phyloP scores from a whole-genome alignment of 2,797 vertebrate species.

The Acrossocheilus fasciatus region DNA sequence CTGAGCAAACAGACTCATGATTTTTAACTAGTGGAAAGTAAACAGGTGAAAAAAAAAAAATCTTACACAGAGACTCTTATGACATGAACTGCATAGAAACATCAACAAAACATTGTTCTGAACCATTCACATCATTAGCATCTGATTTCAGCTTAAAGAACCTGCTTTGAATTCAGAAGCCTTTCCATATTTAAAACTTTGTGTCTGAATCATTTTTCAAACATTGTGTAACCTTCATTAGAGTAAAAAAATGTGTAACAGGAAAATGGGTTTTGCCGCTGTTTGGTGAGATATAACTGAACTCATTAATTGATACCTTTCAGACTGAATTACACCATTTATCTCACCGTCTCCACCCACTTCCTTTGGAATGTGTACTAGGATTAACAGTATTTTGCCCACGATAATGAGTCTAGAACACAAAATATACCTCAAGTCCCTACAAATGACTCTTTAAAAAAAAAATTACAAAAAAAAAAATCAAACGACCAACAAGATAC shows the following conservation, averaged over 20 bases:
- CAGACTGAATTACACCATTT: slow-evolving; percentile 62
- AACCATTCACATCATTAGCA: background rate
- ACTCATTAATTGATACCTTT: slow-evolving; percentile 67
- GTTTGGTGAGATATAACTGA: slow-evolving; percentile 63
- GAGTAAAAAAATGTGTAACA: slow-evolving; percentile 55
- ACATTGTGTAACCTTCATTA: slow-evolving; percentile 60
- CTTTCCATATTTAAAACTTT: background rate
- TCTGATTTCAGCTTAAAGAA: background rate
- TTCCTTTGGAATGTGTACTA: slow-evolving; percentile 46
- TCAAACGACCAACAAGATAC: background rate
- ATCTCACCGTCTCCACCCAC: slow-evolving; percentile 49
- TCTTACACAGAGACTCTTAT: background rate
- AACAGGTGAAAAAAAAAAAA: background rate
- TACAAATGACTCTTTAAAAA: background rate
- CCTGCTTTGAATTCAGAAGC: background rate
- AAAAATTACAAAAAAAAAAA: too few species aligned
- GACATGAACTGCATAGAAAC: background rate
- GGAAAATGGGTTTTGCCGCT: slow-evolving; percentile 47
- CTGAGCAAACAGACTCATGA: background rate
- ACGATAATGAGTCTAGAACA: slow-evolving; percentile 62
- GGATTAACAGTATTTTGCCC: slow-evolving; percentile 62
- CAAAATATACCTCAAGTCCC: background rate
- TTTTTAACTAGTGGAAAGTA: background rate
- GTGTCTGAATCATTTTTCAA: background rate
- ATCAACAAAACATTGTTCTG: background rate